Evolutionary conservation across 2,797 vertebrate species (phyloP), one percentile per base, ranked within the genome.

Genomic region (Pithecia hirsuta): DNA sequence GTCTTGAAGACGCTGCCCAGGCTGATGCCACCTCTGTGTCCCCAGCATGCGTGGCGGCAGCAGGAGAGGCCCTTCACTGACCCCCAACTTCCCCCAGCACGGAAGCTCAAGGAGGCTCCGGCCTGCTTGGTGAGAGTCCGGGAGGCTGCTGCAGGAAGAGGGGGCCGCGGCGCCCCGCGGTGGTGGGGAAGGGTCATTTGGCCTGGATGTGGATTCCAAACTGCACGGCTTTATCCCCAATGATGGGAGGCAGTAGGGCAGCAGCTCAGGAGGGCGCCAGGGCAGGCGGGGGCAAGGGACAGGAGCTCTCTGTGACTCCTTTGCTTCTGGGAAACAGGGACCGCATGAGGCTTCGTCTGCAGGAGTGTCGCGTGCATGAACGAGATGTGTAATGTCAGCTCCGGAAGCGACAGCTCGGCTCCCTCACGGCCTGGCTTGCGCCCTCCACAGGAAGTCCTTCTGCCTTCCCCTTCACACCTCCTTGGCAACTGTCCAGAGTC

Each of bases 371-470:
- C 36, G n/a, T 13, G 6, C 46, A 7, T 36, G 4, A 4, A 8
- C 0, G 15, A 59, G n/a, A 13, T 0, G 1, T 8, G 9, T 10
- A 0, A 15, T n/a, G 30, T 64, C 14, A 33, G 61, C 61, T n/a
- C 61, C 30, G 15, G 61, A 26, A 33, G 15, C 0, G 4, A 4
- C 48, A 36, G 64, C 64, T 24, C 2, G 0, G 7, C 12, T 7
- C 4, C 22, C 44, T 75, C 55, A 1, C 28, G 20, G 70, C 76
- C 30, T 33, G 2, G 20, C 80, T 61, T n/a, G 52, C 1, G 1
- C 13, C 70, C 83, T 52, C 88, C 84, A 6, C 20, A 67, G n/a
- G 79, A 83, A 33, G 44, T 7, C 72, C 17, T 52, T 26, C 79
- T 75, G 78, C 82, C 86, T 50, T 55, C 75, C 26, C 3, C 0